Evolutionary conservation across 1,140 invertebrate species (phyloP).

Genomic region (Drosophila jambulina): DNA sequence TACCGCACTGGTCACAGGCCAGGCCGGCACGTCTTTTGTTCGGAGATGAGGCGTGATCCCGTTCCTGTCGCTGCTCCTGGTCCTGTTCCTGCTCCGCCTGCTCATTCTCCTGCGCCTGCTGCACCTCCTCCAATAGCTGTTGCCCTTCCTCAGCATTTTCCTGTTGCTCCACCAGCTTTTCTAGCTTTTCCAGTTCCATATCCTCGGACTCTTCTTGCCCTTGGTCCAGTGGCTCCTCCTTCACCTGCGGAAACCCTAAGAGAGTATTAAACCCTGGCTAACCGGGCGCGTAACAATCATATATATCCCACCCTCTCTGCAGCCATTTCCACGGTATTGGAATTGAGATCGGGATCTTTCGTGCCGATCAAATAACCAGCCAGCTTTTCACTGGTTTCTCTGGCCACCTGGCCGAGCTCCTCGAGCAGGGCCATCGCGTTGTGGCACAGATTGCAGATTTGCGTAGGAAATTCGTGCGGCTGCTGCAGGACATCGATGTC

Average conservation of each 20-base stretch:
- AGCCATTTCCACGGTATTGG: background rate
- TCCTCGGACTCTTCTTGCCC: background rate
- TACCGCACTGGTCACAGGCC: conserved; percentile 72
- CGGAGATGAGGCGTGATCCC: background rate
- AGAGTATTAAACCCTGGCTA: conserved; percentile 23
- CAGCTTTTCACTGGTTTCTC: conserved; percentile 51
- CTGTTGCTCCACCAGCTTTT: background rate
- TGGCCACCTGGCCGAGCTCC: conserved; percentile 64
- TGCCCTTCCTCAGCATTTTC: conserved; percentile 7
- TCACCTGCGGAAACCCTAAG: conserved; percentile 46
- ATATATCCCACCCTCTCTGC: conserved; percentile 21
- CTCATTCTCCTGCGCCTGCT: background rate
- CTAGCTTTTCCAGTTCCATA: background rate
- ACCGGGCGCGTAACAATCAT: background rate
- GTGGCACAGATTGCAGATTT: conserved; percentile 71
- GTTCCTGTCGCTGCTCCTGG: conserved; percentile 4
- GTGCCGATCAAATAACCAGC: conserved; percentile 1
- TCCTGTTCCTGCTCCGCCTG: conserved; percentile 13
- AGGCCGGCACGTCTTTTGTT: conserved; percentile 40
- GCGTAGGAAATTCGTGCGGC: conserved; percentile 53
- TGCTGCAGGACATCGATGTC: conserved; percentile 66
- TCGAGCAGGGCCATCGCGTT: conserved; percentile 67
- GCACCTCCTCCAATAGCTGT: background rate
- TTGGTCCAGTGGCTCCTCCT: conserved; percentile 59
- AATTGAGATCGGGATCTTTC: background rate